A percentile compares a stretch with the other conserved stretches of the same genome.
phyloP scores from a whole-genome alignment of 2,797 vertebrate species.

The Acanthurus lineatus region DNA sequence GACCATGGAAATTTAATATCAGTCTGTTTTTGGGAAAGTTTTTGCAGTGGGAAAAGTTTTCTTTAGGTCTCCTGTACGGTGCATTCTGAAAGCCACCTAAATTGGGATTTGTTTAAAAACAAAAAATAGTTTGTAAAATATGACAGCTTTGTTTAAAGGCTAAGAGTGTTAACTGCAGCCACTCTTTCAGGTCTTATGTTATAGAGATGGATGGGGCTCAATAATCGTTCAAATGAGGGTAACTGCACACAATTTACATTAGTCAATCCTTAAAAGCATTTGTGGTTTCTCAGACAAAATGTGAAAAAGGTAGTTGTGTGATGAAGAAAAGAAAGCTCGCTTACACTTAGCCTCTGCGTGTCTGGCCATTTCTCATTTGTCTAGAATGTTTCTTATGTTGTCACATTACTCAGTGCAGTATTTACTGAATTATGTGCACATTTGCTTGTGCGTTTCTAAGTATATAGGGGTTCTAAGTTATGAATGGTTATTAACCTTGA shows the following conservation, averaged over 20 bases:
- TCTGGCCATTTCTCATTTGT: too few relatives aligned
- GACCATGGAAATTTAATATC: conserved; percentile 4
- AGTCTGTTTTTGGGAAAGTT: not conserved
- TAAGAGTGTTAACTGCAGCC: not conserved
- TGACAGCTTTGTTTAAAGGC: not conserved
- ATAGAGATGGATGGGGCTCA: not conserved
- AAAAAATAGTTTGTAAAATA: not conserved
- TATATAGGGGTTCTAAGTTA: not conserved
- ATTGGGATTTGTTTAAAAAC: not conserved
- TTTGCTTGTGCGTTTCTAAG: not conserved
- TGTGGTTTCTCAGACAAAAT: too few relatives aligned
- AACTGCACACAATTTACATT: not conserved
- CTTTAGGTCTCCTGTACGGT: not conserved
- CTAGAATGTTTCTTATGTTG: not conserved
- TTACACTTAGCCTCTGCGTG: too few relatives aligned
- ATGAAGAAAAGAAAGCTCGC: too few relatives aligned
- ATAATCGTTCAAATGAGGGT: not conserved
- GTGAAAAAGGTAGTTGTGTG: too few relatives aligned
- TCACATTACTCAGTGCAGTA: not conserved
- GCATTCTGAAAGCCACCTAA: not conserved
- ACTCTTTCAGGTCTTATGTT: not conserved
- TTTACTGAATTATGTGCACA: not conserved
- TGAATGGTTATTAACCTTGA: not conserved
- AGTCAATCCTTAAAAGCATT: too few relatives aligned
- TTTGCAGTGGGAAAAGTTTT: not conserved